These are phyloP conservation scores for Seira ritae DNA, from an alignment of 2,888 invertebrate genomes.

Conservation along the genomic window DNA sequence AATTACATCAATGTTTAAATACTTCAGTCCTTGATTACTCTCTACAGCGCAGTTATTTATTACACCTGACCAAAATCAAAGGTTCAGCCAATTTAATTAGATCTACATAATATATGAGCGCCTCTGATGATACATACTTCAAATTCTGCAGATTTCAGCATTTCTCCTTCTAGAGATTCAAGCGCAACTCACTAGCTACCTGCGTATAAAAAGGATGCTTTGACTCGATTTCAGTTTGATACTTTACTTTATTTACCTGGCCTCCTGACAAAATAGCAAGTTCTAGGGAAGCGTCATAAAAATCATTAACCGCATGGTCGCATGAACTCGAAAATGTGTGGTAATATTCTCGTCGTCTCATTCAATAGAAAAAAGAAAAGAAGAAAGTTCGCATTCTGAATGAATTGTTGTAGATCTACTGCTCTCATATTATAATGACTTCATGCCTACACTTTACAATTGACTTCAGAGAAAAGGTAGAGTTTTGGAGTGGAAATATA, in stretches of 20 bases:
- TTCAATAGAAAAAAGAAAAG: not conserved
- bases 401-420: not conserved
- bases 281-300: not conserved
- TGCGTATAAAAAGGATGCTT: not conserved
- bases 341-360: conserved; percentile 2
- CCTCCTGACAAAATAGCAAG: not conserved
- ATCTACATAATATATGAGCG: not conserved
- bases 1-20: not conserved
- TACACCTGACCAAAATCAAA: not conserved
- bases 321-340: not conserved
- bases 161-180: not conserved
- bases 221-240: not conserved
- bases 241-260: not conserved
- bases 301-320: not conserved
- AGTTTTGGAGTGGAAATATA: not conserved
- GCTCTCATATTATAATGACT: not conserved
- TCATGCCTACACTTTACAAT: not conserved
- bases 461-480: not conserved
- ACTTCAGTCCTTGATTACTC: not conserved
- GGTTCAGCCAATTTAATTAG: not conserved
- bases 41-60: not conserved
- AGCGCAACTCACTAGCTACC: conserved; percentile 6
- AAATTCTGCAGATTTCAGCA: not conserved
- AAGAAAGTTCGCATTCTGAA: not conserved
- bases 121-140: not conserved